phyloP scores from a whole-genome alignment of 23 tunicate species.

The Ascidia mentula region DNA sequence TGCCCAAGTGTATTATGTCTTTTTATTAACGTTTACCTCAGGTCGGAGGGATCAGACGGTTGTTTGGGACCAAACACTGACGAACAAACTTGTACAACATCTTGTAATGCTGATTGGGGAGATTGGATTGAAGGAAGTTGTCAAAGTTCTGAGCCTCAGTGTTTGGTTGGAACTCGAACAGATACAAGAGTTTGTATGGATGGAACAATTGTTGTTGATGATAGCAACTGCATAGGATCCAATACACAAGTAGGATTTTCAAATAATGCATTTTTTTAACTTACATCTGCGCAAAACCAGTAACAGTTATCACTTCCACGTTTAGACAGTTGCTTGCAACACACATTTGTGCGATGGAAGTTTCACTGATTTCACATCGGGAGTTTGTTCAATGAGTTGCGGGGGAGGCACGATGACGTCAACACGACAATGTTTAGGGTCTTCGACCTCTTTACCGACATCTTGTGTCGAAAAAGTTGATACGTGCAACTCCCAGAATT shows the following conservation, averaged over 20 bases:
- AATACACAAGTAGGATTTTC: neutral
- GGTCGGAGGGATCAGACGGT: neutral
- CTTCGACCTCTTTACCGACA: neutral
- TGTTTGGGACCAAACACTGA: neutral
- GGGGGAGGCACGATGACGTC: neutral
- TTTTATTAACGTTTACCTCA: too few species aligned
- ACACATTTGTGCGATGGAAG: neutral
- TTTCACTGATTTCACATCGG: neutral
- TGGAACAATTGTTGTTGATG: conserved; percentile 1
- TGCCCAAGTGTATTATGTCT: too few species aligned
- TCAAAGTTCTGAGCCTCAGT: neutral
- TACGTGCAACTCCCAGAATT: neutral
- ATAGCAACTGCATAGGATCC: neutral
- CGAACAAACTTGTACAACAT: neutral
- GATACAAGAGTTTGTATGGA: conserved; percentile 8
- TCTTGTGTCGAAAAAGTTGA: neutral
- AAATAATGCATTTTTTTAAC: neutral
- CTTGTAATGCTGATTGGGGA: conserved; percentile 12
- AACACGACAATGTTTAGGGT: neutral
- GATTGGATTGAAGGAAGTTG: conserved; percentile 14
- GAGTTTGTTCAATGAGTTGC: neutral
- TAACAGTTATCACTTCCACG: neutral
- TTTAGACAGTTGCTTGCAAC: neutral
- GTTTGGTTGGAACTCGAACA: conserved; percentile 10
- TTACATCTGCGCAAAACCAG: neutral